Evolutionary conservation across 2,113 vertebrate species (phyloP), one percentile per base, ranked within the genome.

Genomic region (Loxodonta africana): DNA sequence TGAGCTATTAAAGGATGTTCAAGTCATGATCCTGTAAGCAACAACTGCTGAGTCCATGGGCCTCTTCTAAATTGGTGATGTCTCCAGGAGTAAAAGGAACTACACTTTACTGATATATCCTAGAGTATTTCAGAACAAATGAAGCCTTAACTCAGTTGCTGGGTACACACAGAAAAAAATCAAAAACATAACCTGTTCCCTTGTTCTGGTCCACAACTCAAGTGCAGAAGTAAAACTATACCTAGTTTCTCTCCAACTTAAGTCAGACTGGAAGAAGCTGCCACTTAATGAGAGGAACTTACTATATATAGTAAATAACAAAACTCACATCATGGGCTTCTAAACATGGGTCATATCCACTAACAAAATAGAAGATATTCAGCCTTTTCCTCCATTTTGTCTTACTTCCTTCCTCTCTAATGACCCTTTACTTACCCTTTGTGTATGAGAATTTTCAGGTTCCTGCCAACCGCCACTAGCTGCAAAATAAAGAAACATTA

Each of bases 401-500:
- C 15, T 1, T 83, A 1, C 63, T 90, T 97, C 71, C 48, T 33
- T 60, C 90, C 46, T 7, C 25, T 0, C 2, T 60, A 48, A 30
- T 4, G 77, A 88, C 4, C 0, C 15, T n/a, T 93, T 62, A 98
- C 99, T 97, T 98, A 99, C 99, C 99, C 99, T 98, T 96, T 99
- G 99, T 2, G 99, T 98, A 90, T 99, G 98, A 96, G 99, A 99
- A 97, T 99, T 99, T 98, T 99, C 99, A 3, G 99, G 99, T 98
- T 99, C 99, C 97, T 99, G 99, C 99, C 99, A 99, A 94, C 99
- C 99, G 94, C 99, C 99, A 53, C 99, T 99, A 37, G 99, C 99
- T 99, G 98, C 73, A 99, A 74, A 81, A 98, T 48, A 98, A 98
- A 97, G 46, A 14, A 94, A 92, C 11, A 83, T 62, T 74, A 87